phyloP scores from a whole-genome alignment of 1,140 invertebrate genomes.

The Brachionus plicatilis region DNA sequence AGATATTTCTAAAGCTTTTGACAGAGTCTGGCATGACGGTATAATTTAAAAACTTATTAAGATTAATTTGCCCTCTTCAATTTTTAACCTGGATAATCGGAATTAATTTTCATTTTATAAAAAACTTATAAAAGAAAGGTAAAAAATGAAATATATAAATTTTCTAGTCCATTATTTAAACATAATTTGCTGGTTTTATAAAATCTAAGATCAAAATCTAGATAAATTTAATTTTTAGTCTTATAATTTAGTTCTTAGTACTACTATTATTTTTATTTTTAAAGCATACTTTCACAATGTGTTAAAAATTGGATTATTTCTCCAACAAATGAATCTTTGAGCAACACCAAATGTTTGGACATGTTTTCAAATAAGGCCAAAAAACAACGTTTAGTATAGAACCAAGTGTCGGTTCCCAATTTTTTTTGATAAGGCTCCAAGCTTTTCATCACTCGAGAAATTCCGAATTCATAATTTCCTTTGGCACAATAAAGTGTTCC shows the following conservation, averaged over 20 bases:
- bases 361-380: constrained; percentile 85
- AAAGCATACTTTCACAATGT: constrained; percentile 68
- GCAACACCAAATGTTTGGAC: constrained; percentile 79
- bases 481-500: constrained; percentile 95
- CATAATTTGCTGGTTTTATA: background rate
- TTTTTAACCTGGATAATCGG: background rate
- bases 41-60: too few species aligned
- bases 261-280: too few species aligned
- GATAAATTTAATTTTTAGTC: background rate
- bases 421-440: constrained; percentile 91
- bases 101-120: background rate
- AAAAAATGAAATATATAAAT: too few species aligned
- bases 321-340: constrained; percentile 77
- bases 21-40: too few species aligned
- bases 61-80: too few species aligned
- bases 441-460: constrained; percentile 91
- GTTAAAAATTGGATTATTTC: constrained; percentile 88
- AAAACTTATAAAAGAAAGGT: too few species aligned
- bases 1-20: too few species aligned
- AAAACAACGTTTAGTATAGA: constrained; percentile 89
- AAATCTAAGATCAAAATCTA: background rate
- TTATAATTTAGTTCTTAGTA: too few species aligned
- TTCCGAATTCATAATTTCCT: constrained; percentile 98
- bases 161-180: background rate
- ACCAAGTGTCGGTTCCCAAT: constrained; percentile 92